phyloP scores from a whole-genome alignment of 2,888 invertebrate species.

The Xestobium rufovillosum region DNA sequence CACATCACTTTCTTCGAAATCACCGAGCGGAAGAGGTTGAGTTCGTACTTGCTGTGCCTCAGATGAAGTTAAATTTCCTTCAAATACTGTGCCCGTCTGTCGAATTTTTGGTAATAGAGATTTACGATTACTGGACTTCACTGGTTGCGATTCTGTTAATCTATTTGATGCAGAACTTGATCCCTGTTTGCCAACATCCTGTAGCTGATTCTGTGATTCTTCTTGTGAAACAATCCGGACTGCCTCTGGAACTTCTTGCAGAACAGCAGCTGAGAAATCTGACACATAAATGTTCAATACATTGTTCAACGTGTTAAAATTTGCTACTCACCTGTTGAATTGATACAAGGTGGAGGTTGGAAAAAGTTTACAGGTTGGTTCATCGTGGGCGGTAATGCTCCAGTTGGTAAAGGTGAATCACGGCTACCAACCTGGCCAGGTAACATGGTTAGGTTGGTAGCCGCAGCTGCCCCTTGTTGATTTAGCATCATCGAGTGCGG shows the following conservation, averaged over 20 bases:
- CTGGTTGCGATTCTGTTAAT: slow-evolving; percentile 27
- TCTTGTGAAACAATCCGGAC: slow-evolving; percentile 50
- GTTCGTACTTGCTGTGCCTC: slow-evolving; percentile 52
- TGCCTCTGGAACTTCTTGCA: slow-evolving; percentile 55
- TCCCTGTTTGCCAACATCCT: slow-evolving; percentile 33
- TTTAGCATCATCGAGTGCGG: slow-evolving; percentile 76
- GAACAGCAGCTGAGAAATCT: slow-evolving; percentile 35
- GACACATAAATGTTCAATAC: slow-evolving; percentile 3
- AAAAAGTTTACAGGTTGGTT: slow-evolving; percentile 37
- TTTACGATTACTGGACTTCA: slow-evolving; percentile 39
- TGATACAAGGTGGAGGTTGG: slow-evolving; percentile 38
- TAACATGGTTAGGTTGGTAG: slow-evolving; percentile 37
- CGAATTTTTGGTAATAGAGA: slow-evolving; percentile 49
- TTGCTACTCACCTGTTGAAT: slow-evolving; percentile 28
- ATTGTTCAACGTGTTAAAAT: background rate
- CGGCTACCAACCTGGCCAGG: slow-evolving; percentile 38
- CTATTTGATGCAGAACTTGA: slow-evolving; percentile 32
- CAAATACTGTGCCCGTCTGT: slow-evolving; percentile 45
- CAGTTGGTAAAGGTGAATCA: slow-evolving; percentile 36
- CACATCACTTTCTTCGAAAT: slow-evolving; percentile 39
- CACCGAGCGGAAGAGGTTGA: slow-evolving; percentile 35
- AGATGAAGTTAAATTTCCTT: slow-evolving; percentile 48
- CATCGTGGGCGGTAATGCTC: slow-evolving; percentile 23
- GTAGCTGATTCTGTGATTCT: slow-evolving; percentile 33
- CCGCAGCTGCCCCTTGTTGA: slow-evolving; percentile 38